phyloP scores from a whole-genome alignment of 2,113 vertebrate species.

The Theristicus caerulescens region DNA sequence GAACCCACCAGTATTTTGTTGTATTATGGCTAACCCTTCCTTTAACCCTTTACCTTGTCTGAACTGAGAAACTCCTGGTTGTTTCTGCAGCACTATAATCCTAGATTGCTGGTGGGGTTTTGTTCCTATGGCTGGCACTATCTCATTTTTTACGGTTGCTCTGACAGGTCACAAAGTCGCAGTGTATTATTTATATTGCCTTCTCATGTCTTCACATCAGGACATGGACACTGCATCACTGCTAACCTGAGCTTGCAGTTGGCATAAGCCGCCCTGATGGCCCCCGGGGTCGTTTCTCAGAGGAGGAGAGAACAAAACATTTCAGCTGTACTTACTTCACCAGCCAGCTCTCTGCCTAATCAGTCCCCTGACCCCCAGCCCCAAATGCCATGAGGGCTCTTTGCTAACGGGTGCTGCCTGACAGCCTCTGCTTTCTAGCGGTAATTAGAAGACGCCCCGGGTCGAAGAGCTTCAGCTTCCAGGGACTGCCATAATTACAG shows the following conservation, averaged over 20 bases:
- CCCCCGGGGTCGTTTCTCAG: rapidly evolving
- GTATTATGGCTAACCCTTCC: too few species aligned
- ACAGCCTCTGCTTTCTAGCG: not conserved
- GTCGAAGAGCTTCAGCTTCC: not conserved
- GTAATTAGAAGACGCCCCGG: not conserved
- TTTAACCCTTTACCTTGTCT: not conserved
- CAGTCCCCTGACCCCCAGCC: not conserved
- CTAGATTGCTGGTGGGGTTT: not conserved
- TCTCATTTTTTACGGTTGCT: not conserved
- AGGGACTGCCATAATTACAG: not conserved
- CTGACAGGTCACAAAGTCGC: not conserved
- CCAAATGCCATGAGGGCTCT: not conserved
- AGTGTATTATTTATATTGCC: not conserved
- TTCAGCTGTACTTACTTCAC: not conserved
- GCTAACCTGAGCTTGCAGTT: not conserved
- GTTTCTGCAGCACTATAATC: not conserved
- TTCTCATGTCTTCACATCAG: not conserved
- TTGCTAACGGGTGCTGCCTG: not conserved
- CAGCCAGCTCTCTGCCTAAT: not conserved
- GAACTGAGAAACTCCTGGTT: not conserved
- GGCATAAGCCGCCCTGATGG: too few species aligned
- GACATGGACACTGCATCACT: not conserved
- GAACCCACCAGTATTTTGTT: not conserved
- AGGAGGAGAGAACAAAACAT: not conserved
- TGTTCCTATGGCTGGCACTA: not conserved